A percentile compares a stretch with the other conserved stretches of the same genome.
Conservation (phyloP, 2,797 vertebrate genomes). For the Sciurus vulgaris region DNA sequence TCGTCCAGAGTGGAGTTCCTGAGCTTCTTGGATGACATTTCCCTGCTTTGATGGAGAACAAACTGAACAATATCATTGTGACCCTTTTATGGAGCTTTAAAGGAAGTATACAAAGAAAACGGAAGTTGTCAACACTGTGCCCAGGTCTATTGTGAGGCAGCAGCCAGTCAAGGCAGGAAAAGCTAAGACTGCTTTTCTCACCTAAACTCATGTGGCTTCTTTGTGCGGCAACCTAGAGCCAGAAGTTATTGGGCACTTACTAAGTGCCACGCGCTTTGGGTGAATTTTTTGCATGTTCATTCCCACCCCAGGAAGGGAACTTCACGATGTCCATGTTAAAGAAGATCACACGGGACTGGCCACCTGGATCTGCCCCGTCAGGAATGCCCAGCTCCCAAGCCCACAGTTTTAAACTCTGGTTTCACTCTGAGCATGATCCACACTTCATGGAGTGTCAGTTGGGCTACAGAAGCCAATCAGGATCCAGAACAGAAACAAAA, state of each 20-base stretch:
- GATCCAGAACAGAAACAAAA: neutral
- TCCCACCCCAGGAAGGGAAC: neutral
- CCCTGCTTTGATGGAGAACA: conserved; percentile 29
- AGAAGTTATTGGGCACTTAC: accelerated
- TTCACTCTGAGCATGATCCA: neutral
- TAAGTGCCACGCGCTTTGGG: accelerated
- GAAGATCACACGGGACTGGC: neutral
- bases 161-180: neutral
- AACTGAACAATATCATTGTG: neutral
- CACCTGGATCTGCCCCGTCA: accelerated
- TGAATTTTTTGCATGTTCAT: neutral
- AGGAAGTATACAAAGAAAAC: conserved; percentile 68
- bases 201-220: neutral
- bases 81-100: neutral
- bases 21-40: conserved; percentile 49
- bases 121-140: conserved; percentile 54
- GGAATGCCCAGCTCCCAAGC: too few relatives aligned
- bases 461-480: neutral
- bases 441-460: accelerated
- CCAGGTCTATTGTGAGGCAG: neutral
- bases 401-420: accelerated
- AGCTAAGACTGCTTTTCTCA: neutral
- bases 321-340: accelerated
- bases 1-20: neutral
- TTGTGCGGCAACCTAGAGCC: neutral